A percentile compares a stretch with the other conserved stretches of the same genome.
These are phyloP conservation scores for Zaprionus nigranus DNA, from an alignment of 1,140 invertebrate genomes.

Conservation along the genomic window DNA sequence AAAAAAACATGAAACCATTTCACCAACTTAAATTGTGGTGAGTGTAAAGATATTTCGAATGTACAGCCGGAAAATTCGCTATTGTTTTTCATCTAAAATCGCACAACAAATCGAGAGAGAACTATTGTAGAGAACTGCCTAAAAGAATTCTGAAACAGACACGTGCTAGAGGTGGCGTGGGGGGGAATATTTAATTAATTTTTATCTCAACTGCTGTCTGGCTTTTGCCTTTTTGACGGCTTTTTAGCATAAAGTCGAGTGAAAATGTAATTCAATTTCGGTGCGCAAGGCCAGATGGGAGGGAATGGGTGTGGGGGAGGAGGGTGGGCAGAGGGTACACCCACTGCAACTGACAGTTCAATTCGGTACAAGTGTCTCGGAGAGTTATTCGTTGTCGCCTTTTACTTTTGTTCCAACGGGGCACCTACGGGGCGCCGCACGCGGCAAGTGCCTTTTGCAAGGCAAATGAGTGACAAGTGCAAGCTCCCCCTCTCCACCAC, in stretches of 20 bases:
- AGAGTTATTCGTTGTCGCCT: slow-evolving; percentile 71
- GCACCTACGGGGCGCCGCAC: slow-evolving; percentile 5
- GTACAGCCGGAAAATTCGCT: too few species aligned
- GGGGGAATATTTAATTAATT: slow-evolving; percentile 67
- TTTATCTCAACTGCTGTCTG: slow-evolving; percentile 58
- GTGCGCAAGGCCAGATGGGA: background rate
- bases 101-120: background rate
- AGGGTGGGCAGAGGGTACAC: background rate
- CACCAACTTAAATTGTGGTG: background rate
- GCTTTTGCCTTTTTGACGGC: slow-evolving; percentile 43
- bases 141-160: slow-evolving; percentile 21
- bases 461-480: slow-evolving; percentile 68
- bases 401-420: slow-evolving; percentile 61
- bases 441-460: slow-evolving; percentile 65
- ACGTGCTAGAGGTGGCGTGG: too few species aligned
- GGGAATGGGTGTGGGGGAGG: background rate
- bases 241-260: slow-evolving; percentile 71
- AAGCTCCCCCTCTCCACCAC: background rate
- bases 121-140: background rate
- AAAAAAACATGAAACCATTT: background rate
- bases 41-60: background rate
- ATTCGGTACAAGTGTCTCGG: slow-evolving; percentile 68
- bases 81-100: background rate
- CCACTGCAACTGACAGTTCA: slow-evolving; percentile 74
- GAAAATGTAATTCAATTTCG: slow-evolving; percentile 80